These are phyloP conservation scores for Drosophila ogumai DNA, from an alignment of 1,140 invertebrate genomes.

Conservation along the genomic window DNA sequence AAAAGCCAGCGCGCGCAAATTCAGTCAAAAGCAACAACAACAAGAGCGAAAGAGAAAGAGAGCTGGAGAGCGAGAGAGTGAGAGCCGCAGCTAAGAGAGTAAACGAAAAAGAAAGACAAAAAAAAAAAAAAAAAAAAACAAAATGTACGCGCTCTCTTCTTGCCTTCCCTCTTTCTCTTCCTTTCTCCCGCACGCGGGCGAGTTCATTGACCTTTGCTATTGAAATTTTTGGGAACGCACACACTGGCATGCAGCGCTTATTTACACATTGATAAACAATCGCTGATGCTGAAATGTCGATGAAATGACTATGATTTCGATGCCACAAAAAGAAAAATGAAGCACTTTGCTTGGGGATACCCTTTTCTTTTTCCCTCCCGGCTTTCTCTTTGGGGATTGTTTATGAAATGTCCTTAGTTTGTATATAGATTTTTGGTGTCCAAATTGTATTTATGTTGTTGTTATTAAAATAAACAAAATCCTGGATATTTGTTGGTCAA, in stretches of 20 bases:
- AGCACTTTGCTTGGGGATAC: conserved; percentile 13
- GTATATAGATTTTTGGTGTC: not conserved
- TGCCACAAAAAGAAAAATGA: conserved; percentile 12
- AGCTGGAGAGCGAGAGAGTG: not conserved
- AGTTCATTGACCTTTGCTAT: conserved; percentile 85
- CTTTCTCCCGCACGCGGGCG: conserved; percentile 48
- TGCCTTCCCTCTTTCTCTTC: conserved; percentile 6
- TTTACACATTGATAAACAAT: conserved; percentile 83
- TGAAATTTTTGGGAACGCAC: conserved; percentile 83
- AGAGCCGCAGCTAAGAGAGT: conserved; percentile 24
- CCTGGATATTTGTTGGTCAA: not conserved
- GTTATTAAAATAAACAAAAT: not conserved
- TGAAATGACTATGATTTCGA: conserved; percentile 49
- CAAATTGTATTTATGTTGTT: not conserved
- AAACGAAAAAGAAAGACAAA: conserved; percentile 11
- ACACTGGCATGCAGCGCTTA: conserved; percentile 41
- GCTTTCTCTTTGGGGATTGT: not conserved
- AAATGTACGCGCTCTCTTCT: conserved; percentile 18
- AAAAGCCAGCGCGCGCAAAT: conserved; percentile 43
- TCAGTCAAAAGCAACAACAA: conserved; percentile 15
- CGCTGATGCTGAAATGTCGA: conserved; percentile 61
- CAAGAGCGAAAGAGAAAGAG: conserved; percentile 30
- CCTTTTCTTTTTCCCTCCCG: not conserved
- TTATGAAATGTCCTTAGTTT: not conserved
- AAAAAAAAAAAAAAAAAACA: conserved; percentile 16